These are phyloP conservation scores for Amyelois transitella DNA, from an alignment of 1,140 invertebrate genomes.

Conservation along the genomic window DNA sequence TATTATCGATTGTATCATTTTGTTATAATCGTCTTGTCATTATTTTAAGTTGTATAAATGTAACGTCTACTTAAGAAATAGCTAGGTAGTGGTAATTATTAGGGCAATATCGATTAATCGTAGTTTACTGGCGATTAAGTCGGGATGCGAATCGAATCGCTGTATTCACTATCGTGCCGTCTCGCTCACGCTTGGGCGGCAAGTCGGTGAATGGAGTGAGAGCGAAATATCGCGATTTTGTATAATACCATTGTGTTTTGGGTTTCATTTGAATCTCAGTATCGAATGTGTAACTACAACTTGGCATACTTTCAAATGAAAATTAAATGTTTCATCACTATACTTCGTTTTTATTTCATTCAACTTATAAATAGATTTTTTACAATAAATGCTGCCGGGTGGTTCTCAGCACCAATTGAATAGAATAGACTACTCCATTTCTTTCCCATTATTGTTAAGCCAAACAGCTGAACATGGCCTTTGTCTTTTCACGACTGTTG, in stretches of 20 bases:
- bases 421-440: too few relatives aligned
- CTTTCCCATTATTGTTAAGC: too few relatives aligned
- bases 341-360: constrained; percentile 1
- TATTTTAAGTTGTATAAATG: constrained; percentile 73
- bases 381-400: constrained; percentile 3
- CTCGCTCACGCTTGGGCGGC: background rate
- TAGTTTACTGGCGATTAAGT: constrained; percentile 29
- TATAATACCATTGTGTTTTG: constrained; percentile 64
- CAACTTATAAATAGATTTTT: background rate
- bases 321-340: constrained; percentile 73
- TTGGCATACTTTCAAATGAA: constrained; percentile 72
- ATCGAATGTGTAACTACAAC: constrained; percentile 66
- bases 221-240: constrained; percentile 36
- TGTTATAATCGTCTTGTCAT: constrained; percentile 70
- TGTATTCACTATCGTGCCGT: constrained; percentile 5
- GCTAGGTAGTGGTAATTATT: constrained; percentile 69
- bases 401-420: too few relatives aligned
- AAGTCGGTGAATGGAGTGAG: constrained; percentile 7
- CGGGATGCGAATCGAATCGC: background rate
- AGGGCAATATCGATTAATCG: constrained; percentile 53
- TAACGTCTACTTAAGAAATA: constrained; percentile 70
- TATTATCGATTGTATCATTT: constrained; percentile 52
- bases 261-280: constrained; percentile 72
- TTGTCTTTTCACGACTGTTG: too few relatives aligned
- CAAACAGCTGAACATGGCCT: too few relatives aligned